These are phyloP conservation scores for Gasterosteus aculeatus DNA, from an alignment of 2,113 vertebrate genomes.

Conservation along the genomic window DNA sequence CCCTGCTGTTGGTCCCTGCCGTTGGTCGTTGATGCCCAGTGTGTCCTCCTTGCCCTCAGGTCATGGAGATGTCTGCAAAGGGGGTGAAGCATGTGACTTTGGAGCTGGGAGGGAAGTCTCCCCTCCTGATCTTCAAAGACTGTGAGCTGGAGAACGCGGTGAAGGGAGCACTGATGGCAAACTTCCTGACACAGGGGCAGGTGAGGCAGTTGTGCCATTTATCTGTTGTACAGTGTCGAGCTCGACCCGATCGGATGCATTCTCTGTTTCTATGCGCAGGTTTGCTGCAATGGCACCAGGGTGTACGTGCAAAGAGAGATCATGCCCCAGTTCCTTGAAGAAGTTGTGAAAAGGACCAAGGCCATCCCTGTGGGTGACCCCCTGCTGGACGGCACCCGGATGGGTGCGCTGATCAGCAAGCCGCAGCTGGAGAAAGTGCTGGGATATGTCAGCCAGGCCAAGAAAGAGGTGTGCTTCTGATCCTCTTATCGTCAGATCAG, in stretches of 20 bases:
- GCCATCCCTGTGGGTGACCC: constrained; percentile 92
- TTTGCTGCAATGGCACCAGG: constrained; percentile 95
- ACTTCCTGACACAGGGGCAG: constrained; percentile 95
- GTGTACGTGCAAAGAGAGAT: constrained; percentile 93
- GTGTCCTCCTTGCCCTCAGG: constrained; percentile 71
- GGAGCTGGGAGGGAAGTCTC: constrained; percentile 96
- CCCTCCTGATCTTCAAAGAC: constrained; percentile 95
- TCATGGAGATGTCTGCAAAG: constrained; percentile 93
- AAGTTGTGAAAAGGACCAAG: constrained; percentile 90
- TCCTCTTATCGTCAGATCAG: background rate
- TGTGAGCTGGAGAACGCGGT: constrained; percentile 90
- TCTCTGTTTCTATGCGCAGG: constrained; percentile 72
- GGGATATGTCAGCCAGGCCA: constrained; percentile 86
- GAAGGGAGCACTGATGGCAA: constrained; percentile 94
- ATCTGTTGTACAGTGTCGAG: too few species aligned
- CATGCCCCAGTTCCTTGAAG: constrained; percentile 87
- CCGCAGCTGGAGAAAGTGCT: constrained; percentile 91
- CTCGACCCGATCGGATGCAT: background rate
- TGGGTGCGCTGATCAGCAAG: constrained; percentile 93
- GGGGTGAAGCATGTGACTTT: constrained; percentile 92
- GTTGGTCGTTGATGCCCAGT: background rate
- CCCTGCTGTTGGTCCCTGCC: background rate
- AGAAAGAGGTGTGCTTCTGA: constrained; percentile 84
- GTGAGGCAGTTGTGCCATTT: constrained; percentile 63
- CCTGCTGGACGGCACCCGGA: constrained; percentile 86